Evolutionary conservation across 2,113 vertebrate species (phyloP), one percentile per base, ranked within the genome.

Genomic region (Falco punctatus): DNA sequence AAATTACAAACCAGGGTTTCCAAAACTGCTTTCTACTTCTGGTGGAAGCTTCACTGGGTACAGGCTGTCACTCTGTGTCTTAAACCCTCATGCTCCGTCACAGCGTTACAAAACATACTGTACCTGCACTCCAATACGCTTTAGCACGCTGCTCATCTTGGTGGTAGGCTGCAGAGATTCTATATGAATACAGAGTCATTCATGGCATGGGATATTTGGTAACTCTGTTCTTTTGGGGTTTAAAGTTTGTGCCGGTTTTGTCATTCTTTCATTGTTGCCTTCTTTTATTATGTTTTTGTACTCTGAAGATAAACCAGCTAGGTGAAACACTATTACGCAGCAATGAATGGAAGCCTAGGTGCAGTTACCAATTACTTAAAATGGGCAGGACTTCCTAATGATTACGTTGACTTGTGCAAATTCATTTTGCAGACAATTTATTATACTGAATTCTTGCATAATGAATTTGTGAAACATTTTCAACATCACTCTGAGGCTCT

Each of bases 391-490:
- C 91, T 91, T 96, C 77, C 65, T 86, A 26, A 67, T 54, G 48
- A 61, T 91, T 69, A 28, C 67, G 65, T 89, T 80, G 27, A 62
- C 78, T 48, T 61, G 27, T 49, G 55, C 17, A 49, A 59, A 89
- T 89, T 65, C 72, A 33, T 95, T 97, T 88, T 89, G 44, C 70
- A 91, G 83, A 49, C 52, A 87, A 64, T 48, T 88, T 80, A 35
- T 4, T 88, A n/a, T 26, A 42, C 40, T 21, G 40, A 81, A 46
- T 81, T 75, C 54, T n/a, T 64, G 58, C 32, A 38, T 80, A 86
- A 80, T 61, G 70, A 71, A 32, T 80, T 65, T 82, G 67, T 78
- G 58, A 73, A 84, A n/a, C 7, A 15, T 86, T 71, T 91, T 20
- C 83, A 91, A 33, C 70, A 38, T 89, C 49, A 44, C 81, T 72